These are phyloP conservation scores for Myodes glareolus DNA, from an alignment of 2,113 vertebrate species.

Conservation along the genomic window DNA sequence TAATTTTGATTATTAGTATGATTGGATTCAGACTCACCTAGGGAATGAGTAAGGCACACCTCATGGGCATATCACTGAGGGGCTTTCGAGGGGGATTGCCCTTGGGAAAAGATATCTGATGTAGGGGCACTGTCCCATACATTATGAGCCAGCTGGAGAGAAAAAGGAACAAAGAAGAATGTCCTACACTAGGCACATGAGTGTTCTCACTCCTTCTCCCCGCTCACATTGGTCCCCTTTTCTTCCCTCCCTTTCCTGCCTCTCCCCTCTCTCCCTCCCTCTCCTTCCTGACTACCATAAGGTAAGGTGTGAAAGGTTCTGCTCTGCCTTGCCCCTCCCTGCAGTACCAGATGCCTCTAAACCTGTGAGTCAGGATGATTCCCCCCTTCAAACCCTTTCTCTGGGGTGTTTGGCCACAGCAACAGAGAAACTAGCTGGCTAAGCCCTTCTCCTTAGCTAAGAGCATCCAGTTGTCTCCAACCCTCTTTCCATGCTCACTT, in stretches of 20 bases:
- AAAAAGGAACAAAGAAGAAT: not conserved
- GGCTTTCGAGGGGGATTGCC: not conserved
- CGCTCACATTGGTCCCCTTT: no score
- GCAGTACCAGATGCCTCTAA: not conserved
- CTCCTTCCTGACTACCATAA: not conserved
- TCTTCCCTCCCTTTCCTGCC: not conserved
- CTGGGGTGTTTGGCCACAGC: not conserved
- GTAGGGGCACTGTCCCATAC: no score
- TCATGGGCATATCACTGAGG: not conserved
- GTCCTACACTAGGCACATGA: not conserved
- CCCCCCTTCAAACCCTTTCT: not conserved
- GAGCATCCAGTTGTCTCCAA: not conserved
- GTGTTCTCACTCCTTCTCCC: not conserved
- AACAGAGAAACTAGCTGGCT: not conserved
- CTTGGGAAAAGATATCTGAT: not conserved
- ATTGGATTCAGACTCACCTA: not conserved
- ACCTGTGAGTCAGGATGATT: not conserved
- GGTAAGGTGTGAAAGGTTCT: not conserved
- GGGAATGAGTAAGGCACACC: not conserved
- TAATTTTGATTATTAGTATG: not conserved
- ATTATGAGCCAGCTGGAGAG: not conserved
- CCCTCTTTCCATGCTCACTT: not conserved
- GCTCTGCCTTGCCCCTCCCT: no score
- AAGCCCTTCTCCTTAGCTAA: not conserved
- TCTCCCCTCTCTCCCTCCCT: not conserved